phyloP scores from a whole-genome alignment of 2,888 invertebrate species.

The Catocala sponsa region DNA sequence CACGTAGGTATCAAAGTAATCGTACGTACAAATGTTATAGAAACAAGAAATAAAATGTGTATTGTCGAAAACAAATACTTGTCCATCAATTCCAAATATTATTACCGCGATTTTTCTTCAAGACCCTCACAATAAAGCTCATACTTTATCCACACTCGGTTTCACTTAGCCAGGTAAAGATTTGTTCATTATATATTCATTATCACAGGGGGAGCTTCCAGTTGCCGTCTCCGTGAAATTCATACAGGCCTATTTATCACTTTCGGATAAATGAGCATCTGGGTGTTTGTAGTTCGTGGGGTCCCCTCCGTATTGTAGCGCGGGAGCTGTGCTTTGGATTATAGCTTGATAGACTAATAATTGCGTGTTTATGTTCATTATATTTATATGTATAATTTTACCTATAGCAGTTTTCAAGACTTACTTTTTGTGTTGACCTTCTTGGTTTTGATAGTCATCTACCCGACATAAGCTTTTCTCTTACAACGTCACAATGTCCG shows the following conservation, averaged over 20 bases:
- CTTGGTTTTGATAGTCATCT: no score
- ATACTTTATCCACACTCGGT: constrained; percentile 41
- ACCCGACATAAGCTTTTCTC: no score
- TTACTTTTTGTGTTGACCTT: no score
- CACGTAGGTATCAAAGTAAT: no score
- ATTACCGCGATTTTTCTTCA: neutral
- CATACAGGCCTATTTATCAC: constrained; percentile 82
- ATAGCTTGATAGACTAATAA: neutral
- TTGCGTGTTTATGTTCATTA: no score
- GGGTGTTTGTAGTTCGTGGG: constrained; percentile 62
- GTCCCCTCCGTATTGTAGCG: constrained; percentile 48
- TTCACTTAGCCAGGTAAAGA: constrained; percentile 61
- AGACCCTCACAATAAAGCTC: constrained; percentile 13
- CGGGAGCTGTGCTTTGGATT: constrained; percentile 3
- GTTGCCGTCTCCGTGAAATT: constrained; percentile 55
- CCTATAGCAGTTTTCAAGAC: no score
- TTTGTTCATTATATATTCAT: constrained; percentile 79
- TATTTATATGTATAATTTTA: no score
- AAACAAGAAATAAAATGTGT: no score
- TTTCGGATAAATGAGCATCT: constrained; percentile 80
- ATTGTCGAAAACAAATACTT: no score
- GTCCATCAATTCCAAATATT: neutral
- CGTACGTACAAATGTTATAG: no score
- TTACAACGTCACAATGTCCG: no score
- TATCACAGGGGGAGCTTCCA: constrained; percentile 52